phyloP scores from a whole-genome alignment of 2,797 vertebrate genomes.

The Macrochelys suwanniensis region DNA sequence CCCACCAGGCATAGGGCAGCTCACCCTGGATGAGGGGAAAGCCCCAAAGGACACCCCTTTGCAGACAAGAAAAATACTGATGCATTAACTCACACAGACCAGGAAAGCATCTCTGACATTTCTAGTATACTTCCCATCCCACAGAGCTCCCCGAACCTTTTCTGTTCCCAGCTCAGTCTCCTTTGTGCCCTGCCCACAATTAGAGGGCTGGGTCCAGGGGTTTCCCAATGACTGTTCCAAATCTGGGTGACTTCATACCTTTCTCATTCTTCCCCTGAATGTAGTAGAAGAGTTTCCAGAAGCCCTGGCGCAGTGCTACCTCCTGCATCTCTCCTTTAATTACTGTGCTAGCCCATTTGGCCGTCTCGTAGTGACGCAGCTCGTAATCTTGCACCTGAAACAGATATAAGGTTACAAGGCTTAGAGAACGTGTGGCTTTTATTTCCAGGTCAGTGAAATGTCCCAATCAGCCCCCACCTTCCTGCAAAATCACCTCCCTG shows the following conservation, averaged over 20 bases:
- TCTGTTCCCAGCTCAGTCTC: not conserved
- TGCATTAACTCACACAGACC: not conserved
- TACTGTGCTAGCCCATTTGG: slow-evolving; percentile 73
- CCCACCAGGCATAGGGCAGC: no score
- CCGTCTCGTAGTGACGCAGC: slow-evolving; percentile 53
- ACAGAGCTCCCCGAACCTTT: not conserved
- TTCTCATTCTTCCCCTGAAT: slow-evolving; percentile 76
- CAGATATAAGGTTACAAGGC: not conserved
- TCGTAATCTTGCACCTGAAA: slow-evolving; percentile 70
- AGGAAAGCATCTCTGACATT: not conserved
- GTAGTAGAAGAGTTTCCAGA: slow-evolving; percentile 77
- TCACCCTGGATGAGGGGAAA: no score
- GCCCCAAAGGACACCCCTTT: no score
- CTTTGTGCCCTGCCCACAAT: not conserved
- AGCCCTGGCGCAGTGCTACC: slow-evolving; percentile 64
- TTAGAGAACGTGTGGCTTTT: not conserved
- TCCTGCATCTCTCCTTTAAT: slow-evolving; percentile 62
- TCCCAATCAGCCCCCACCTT: not conserved
- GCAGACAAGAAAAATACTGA: not conserved
- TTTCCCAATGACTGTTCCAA: not conserved
- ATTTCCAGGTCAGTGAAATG: rapidly evolving
- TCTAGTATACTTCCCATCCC: not conserved
- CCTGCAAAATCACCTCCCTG: not conserved
- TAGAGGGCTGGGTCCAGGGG: not conserved
- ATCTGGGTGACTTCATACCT: slow-evolving; percentile 15